Conservation (phyloP, 2,797 vertebrate species). For the Danio albolineatus region DNA sequence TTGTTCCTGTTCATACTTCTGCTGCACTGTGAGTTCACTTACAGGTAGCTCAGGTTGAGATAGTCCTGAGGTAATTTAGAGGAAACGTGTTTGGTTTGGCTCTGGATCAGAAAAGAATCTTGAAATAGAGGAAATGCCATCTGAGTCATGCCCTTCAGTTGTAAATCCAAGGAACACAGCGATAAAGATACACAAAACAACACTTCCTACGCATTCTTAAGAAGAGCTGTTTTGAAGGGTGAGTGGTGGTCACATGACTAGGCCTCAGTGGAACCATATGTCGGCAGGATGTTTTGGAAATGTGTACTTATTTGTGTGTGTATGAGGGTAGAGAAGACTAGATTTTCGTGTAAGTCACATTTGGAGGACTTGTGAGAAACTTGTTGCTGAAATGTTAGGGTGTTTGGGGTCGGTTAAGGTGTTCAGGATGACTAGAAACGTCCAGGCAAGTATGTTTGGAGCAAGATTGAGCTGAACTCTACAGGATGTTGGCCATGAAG, state of each 20-base stretch:
- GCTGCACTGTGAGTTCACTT: constrained; percentile 10
- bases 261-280: neutral
- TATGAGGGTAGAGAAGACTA: neutral
- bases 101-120: constrained; percentile 7
- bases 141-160: constrained; percentile 3
- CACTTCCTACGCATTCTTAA: neutral
- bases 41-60: constrained; percentile 5
- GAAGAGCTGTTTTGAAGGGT: neutral
- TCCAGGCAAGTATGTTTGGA: neutral
- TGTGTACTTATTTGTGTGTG: neutral
- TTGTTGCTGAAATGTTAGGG: neutral
- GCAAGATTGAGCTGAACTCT: neutral
- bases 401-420: neutral
- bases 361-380: neutral
- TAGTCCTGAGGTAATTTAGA: constrained; percentile 20
- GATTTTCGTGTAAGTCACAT: neutral
- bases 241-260: neutral
- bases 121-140: constrained; percentile 1
- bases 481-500: too few species aligned
- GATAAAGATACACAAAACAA: neutral
- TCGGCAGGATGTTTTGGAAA: neutral
- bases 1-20: neutral
- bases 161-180: neutral
- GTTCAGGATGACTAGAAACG: neutral
- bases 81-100: constrained; percentile 44